Base-by-base conservation (phyloP, 35 echinoderm and acorn worm genomes). In the Apostichopus californicus region DNA sequence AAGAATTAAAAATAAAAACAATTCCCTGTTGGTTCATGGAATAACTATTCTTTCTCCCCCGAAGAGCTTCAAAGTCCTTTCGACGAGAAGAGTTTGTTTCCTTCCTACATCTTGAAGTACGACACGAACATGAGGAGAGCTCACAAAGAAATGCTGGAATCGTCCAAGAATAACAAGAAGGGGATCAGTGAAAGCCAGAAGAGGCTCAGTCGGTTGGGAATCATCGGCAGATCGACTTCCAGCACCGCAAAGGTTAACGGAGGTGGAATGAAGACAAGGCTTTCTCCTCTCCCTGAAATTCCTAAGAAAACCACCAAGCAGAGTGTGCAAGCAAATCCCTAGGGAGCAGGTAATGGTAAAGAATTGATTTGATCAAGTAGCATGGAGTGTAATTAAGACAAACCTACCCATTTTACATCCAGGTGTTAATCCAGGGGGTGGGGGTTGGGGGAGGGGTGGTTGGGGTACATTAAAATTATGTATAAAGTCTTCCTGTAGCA, bases 51-150 rank as follows among this genome's bases (percentile, higher is more conserved):
- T 46, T 1, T 17, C 53, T 56, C 5, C 68, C 71, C 79, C 54
- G 11, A 88, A 98, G 96, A 92, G 57, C n/a, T 95, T 17, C 95
- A 95, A 80, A 91, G 84, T 77, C 71, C 83, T 21, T 98, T 95
- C 86, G 96, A 98, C 63, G 96, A 98, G 90, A 95, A 92, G 14
- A 94, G 90, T 93, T 88, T 98, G 11, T 98, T 98, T 56, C 96
- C 96, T 77, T 94, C 95, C 86, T 95, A 95, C 86, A 95, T 98
- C 90, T 78, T 98, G 61, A 94, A 98, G 60, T 95, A 83, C 54
- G 96, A 98, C 54, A 81, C 92, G 4, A 92, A 94, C 77, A 98
- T 98, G 96, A 95, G 93, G 88, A 68, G 56, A 9, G 80, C 81
- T 22, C 89, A 98, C 83, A 78, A 68, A 56, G 90, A 77, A 17